phyloP scores from a whole-genome alignment of 2,113 vertebrate genomes.

The Mohoua ochrocephala region DNA sequence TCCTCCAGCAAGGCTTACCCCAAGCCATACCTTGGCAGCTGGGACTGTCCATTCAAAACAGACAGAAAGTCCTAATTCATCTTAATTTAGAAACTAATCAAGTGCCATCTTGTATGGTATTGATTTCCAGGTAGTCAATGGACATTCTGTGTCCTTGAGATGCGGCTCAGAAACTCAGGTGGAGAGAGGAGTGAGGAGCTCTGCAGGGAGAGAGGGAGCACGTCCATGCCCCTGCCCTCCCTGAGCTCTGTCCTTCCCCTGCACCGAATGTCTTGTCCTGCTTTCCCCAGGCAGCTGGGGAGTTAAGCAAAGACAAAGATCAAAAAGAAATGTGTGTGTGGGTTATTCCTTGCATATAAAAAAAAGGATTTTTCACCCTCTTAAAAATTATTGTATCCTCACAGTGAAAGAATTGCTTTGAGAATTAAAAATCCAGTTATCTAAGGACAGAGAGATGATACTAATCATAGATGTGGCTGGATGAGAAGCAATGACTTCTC shows the following conservation, averaged over 20 bases:
- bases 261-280: not conserved
- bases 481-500: not conserved
- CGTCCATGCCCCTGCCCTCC: fast-evolving
- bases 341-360: not conserved
- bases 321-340: fast-evolving
- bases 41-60: not conserved
- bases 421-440: not conserved
- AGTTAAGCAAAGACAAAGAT: not conserved
- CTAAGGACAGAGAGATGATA: not conserved
- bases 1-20: not conserved
- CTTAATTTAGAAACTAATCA: not conserved
- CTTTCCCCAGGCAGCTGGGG: not conserved
- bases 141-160: not conserved
- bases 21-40: not conserved
- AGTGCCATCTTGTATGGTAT: not conserved
- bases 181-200: not conserved
- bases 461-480: not conserved
- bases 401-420: not conserved
- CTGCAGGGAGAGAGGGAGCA: not conserved
- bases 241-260: not conserved
- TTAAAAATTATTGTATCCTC: not conserved
- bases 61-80: not conserved
- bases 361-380: not conserved
- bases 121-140: not conserved
- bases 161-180: not conserved